Percentiles rank a stretch among this genome's conserved stretches.
Evolutionary conservation across 2,797 vertebrate genomes (phyloP).

Genomic region (Nannoperca australis): DNA sequence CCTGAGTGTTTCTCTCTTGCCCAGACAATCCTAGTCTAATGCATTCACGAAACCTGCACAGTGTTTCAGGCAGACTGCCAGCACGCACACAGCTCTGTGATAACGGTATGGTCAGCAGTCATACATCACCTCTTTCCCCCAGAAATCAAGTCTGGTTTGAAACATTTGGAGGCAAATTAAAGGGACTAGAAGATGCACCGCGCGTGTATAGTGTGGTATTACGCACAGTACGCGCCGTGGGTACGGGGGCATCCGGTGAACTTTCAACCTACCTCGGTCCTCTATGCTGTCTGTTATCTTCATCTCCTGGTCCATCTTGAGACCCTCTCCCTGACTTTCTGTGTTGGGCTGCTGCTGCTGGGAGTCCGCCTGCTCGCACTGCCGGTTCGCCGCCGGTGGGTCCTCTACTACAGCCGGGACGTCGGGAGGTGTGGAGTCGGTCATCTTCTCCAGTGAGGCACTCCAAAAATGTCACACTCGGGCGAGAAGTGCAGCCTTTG

Average conservation of each 20-base stretch:
- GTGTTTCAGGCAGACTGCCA: not conserved
- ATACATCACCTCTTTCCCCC: not conserved
- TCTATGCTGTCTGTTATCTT: constrained; percentile 93
- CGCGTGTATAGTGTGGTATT: not conserved
- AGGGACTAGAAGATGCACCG: not conserved
- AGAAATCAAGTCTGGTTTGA: not conserved
- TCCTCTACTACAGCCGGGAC: constrained; percentile 76
- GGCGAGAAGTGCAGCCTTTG: constrained; percentile 66
- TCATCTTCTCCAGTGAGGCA: constrained; percentile 77
- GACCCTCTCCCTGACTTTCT: constrained; percentile 64
- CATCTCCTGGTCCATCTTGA: constrained; percentile 90
- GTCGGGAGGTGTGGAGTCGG: constrained; percentile 75
- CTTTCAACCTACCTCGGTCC: constrained; percentile 87
- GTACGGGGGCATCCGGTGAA: not conserved
- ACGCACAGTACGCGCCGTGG: constrained; percentile 42
- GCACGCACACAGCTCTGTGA: not conserved
- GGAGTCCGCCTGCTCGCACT: constrained; percentile 70
- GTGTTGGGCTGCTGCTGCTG: constrained; percentile 52
- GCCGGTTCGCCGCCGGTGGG: constrained; percentile 73
- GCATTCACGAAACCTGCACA: constrained; percentile 16
- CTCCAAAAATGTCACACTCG: constrained; percentile 83
- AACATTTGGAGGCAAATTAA: not conserved
- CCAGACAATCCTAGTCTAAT: constrained; percentile 1
- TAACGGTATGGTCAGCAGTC: not conserved
- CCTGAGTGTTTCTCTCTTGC: not conserved